Evolutionary conservation across 2,888 invertebrate species (phyloP).

Genomic region (Conomelus anceps): DNA sequence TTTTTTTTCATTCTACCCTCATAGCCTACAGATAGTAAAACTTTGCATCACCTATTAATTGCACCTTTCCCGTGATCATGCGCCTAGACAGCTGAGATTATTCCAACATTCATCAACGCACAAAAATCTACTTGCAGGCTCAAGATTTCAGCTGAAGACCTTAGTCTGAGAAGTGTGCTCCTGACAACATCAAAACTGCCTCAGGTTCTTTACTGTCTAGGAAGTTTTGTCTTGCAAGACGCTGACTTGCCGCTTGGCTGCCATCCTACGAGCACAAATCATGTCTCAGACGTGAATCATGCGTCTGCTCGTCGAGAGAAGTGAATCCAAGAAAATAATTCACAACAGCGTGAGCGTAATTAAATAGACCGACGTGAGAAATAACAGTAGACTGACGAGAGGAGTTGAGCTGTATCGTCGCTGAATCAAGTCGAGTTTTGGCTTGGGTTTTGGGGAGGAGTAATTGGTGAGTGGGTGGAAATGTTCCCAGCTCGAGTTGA

Average conservation of each 20-base stretch:
- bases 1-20: no score
- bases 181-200: not conserved
- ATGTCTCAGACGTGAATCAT: not conserved
- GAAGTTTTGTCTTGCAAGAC: not conserved
- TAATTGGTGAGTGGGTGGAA: no score
- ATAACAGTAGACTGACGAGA: not conserved
- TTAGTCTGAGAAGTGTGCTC: not conserved
- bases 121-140: not conserved
- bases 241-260: not conserved
- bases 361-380: not conserved
- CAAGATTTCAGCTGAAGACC: not conserved
- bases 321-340: not conserved
- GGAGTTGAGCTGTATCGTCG: not conserved
- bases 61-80: no score
- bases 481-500: no score
- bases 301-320: not conserved
- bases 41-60: no score
- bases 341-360: not conserved
- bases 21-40: no score
- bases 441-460: no score
- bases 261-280: not conserved
- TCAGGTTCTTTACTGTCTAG: not conserved
- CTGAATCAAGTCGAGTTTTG: not conserved
- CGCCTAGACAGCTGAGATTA: no score
- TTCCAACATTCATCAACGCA: not conserved